Base-by-base conservation (phyloP, 2,888 invertebrate genomes). In the Endotricha flammealis region DNA sequence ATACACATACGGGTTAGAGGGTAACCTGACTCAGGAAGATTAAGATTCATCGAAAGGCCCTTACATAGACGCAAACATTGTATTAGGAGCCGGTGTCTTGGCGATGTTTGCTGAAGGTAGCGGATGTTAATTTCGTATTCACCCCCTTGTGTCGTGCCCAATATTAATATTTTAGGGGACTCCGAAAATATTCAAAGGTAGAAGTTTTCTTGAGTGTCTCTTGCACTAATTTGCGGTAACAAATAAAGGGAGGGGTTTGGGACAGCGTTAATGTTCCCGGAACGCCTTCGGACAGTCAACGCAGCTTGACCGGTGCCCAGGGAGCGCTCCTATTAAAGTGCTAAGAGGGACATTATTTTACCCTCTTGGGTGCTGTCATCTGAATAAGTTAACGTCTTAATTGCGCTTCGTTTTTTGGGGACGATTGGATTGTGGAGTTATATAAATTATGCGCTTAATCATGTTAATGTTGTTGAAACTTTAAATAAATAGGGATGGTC, bases 71-170 rank as follows among this genome's bases (percentile, higher is more conserved):
- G 58, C 82, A 86, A 86, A 86, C 85, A 85, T 82, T 80, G 85
- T 81, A 79, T 75, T 75, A 72, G 65, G 56, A 60, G 57, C 64
- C 81, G 69, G 72, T 82, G 85, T 85, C 82, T 85, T 75, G 72
- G 62, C 62, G 58, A 66, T 83, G 82, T 85, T 86, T 85, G 79
- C 65, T 51, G 42, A 83, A 85, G 85, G 85, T 85, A 82, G 61
- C 68, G 66, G 65, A 83, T 85, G 85, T 86, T 85, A 86, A 86
- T 86, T 85, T 80, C 64, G 79, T 80, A 83, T 86, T 86, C 85
- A 82, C 80, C 83, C 82, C 68, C 67, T 58, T 55, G 50, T 56
- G 55, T 54, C 62, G 65, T 57, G 57, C 55, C 64, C 62, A 68
- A 78, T 81, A 83, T 85, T 83, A 81, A 83, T 83, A 83, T 82